These are phyloP conservation scores for Dissostichus mawsoni DNA, from an alignment of 2,113 vertebrate species.

Conservation along the genomic window DNA sequence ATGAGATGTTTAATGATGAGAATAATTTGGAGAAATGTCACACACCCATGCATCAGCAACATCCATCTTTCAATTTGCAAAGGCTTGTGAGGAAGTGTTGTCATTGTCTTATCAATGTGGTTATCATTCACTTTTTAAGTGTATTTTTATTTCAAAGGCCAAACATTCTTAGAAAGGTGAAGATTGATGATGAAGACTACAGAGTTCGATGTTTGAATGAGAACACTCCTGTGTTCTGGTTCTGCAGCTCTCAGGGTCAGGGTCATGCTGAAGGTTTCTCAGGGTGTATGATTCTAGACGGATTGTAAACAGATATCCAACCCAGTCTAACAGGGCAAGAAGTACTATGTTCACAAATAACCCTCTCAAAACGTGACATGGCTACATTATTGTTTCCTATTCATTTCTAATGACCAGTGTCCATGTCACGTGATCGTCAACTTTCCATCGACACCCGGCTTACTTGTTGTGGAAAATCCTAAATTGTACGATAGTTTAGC, in stretches of 20 bases:
- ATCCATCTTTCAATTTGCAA: not conserved
- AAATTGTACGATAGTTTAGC: too few species aligned
- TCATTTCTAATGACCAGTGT: too few species aligned
- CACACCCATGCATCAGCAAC: not conserved
- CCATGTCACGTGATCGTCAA: too few species aligned
- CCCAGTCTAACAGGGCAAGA: too few species aligned
- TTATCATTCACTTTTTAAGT: constrained; percentile 14
- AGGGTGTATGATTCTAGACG: too few species aligned
- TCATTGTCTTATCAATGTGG: not conserved
- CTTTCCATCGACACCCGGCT: too few species aligned
- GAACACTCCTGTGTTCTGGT: not conserved
- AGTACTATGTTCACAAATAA: too few species aligned
- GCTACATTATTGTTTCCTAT: too few species aligned
- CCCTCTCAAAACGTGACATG: too few species aligned
- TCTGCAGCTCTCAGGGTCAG: not conserved
- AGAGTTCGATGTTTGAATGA: not conserved
- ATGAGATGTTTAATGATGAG: not conserved
- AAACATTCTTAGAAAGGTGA: not conserved
- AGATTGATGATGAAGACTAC: not conserved
- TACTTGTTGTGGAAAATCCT: too few species aligned
- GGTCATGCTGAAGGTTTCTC: not conserved
- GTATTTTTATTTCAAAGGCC: not conserved
- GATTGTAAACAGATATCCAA: too few species aligned
- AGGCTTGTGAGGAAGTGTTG: not conserved
- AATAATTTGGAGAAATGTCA: too few species aligned